Percentiles rank a stretch among this genome's conserved stretches.
Conservation (phyloP, 2,888 invertebrate genomes). For the Drosophila melanocephala region DNA sequence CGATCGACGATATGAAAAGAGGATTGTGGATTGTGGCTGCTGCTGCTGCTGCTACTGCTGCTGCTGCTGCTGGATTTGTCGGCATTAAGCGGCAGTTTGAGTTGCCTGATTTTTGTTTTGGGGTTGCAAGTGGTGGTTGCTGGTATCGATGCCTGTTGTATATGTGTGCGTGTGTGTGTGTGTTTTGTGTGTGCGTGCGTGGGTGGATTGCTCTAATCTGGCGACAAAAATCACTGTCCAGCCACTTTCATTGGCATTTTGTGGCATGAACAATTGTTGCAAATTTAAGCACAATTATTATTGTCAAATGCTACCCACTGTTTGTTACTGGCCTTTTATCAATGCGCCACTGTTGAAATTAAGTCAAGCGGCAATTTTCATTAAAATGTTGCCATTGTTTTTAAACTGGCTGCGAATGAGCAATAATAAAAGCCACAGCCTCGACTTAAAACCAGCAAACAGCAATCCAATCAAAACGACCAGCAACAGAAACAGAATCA, state of each 20-base stretch:
- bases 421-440: constrained; percentile 72
- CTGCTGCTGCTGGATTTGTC: constrained; percentile 50
- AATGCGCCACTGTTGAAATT: constrained; percentile 62
- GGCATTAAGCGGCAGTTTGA: constrained; percentile 34
- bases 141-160: constrained; percentile 13
- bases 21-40: constrained; percentile 38
- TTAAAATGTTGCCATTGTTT: constrained; percentile 80
- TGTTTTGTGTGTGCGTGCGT: constrained; percentile 22
- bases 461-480: constrained; percentile 79
- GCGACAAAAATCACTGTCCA: constrained; percentile 58
- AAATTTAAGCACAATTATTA: constrained; percentile 76
- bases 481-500: constrained; percentile 25
- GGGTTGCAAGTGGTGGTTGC: constrained; percentile 58
- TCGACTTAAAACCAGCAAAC: constrained; percentile 67
- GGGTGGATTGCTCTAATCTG: constrained; percentile 65
- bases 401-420: constrained; percentile 73
- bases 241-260: constrained; percentile 66
- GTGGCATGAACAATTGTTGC: constrained; percentile 69
- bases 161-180: constrained; percentile 1
- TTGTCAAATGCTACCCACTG: constrained; percentile 27
- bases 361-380: constrained; percentile 83
- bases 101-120: constrained; percentile 14
- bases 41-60: constrained; percentile 29
- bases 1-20: constrained; percentile 69
- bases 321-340: constrained; percentile 48